phyloP scores from a whole-genome alignment of 2,888 invertebrate species.

The Ochlodes sylvanus region DNA sequence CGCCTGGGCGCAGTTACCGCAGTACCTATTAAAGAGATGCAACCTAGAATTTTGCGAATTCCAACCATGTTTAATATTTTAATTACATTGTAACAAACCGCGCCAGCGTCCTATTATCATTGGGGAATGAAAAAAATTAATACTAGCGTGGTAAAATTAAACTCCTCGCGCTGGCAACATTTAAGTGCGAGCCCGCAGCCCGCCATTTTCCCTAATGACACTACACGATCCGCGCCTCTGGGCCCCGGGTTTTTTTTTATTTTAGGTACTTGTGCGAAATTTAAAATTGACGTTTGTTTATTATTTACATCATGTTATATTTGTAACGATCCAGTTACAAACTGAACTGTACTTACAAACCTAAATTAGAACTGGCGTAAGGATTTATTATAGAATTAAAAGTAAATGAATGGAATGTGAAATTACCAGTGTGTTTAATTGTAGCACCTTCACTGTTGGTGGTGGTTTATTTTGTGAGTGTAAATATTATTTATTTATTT shows the following conservation, averaged over 20 bases:
- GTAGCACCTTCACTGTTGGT: too few species aligned
- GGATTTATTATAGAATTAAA: too few species aligned
- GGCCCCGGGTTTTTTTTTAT: constrained; percentile 48
- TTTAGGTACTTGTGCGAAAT: constrained; percentile 44
- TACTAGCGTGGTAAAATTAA: constrained; percentile 52
- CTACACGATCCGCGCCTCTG: constrained; percentile 53
- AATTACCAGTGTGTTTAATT: too few species aligned
- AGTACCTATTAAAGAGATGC: constrained; percentile 31
- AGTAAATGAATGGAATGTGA: too few species aligned
- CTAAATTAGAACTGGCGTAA: too few species aligned
- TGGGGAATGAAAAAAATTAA: constrained; percentile 52
- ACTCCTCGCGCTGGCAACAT: constrained; percentile 62
- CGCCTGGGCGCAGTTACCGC: constrained; percentile 25
- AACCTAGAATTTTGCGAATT: constrained; percentile 36
- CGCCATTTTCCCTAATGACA: constrained; percentile 70
- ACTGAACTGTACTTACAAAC: too few species aligned
- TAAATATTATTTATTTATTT: too few species aligned
- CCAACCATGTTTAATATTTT: constrained; percentile 47
- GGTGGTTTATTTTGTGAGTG: too few species aligned
- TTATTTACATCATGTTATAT: constrained; percentile 23
- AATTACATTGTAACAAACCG: constrained; percentile 52
- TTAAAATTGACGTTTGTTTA: constrained; percentile 47
- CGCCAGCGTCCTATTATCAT: constrained; percentile 51
- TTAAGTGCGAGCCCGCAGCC: constrained; percentile 58
- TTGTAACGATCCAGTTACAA: too few species aligned